Evolutionary conservation across 2,888 invertebrate species (phyloP).

Genomic region (Zootermopsis nevadensis): DNA sequence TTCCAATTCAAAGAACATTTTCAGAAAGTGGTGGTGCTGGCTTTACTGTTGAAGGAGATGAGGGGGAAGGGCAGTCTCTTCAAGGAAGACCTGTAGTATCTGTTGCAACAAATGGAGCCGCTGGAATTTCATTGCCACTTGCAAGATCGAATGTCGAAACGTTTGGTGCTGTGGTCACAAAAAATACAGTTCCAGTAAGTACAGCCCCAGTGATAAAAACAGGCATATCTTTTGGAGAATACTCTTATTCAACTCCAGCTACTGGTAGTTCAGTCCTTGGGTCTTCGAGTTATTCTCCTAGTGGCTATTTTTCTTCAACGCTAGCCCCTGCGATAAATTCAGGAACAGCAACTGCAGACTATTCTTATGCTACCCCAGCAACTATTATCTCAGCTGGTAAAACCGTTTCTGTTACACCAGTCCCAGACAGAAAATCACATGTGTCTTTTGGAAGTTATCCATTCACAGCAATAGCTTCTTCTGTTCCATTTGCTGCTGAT

Average conservation of each 20-base stretch:
- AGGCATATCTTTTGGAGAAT: neutral
- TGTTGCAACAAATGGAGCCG: constrained; percentile 13
- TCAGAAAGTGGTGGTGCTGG: neutral
- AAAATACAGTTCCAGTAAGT: neutral
- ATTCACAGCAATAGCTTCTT: neutral
- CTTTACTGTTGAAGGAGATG: neutral
- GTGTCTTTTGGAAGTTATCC: neutral
- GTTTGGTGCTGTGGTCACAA: neutral
- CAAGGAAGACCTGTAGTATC: constrained; percentile 1
- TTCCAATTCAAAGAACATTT: neutral
- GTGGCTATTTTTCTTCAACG: neutral
- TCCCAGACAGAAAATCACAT: neutral
- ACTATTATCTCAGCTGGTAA: neutral
- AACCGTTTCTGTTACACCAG: neutral
- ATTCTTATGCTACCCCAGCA: neutral
- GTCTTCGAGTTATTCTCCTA: neutral
- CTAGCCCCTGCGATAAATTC: neutral
- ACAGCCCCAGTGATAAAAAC: neutral
- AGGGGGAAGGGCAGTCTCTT: neutral
- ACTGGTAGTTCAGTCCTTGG: neutral
- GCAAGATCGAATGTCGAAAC: neutral
- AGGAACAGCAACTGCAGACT: neutral
- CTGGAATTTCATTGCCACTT: neutral
- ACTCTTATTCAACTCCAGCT: constrained; percentile 11
- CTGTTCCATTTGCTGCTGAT: no score